Base-by-base conservation (phyloP, 2,888 invertebrate genomes). In the Eupithecia centaureata region DNA sequence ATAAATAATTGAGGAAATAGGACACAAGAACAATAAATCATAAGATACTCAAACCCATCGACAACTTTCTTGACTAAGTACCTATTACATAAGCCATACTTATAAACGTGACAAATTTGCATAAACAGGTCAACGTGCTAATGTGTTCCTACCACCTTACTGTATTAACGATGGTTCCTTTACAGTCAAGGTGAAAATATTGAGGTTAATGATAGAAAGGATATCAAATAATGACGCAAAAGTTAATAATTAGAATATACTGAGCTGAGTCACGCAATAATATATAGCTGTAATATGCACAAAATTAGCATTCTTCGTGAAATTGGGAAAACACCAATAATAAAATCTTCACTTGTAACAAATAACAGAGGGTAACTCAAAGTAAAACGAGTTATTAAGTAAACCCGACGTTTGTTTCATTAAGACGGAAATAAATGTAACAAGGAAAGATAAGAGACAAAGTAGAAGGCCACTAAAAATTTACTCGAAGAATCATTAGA, bases 111-210 rank as follows among this genome's bases (percentile, higher is more conserved):
- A 69, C 57, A 32, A 38, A 27, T 70, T 70, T 56, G 63, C 69
- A 66, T 65, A 33, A 15, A 65, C 65, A 32, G 52, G 69, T 63
- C 66, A 66, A 63, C 60, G 56, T 28, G 64, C 51, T 61, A 64
- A 65, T 62, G 65, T 61, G 42, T 57, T 28, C 13, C 25, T 18
- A 22, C 15, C 15, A 52, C 25, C 54, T 13, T 59, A 38, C 63
- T 60, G 30, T 42, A 42, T 61, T 56, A 32, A 59, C 32, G 30
- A 59, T 52, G 32, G 35, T 52, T 15, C 42, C 35, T 42, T 57
- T 62, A 59, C 47, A 64, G 65, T 62, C 62, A 69, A 56, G 64
- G 64, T 42, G 52, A 22, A 62, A 47, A 54, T 5, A 68, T 62
- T 54, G 27, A 62, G 68, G 65, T 65, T 68, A 68, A 68, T 42